Conservation (phyloP, 2,888 invertebrate genomes). For the Pachycephus smyrnensis region DNA sequence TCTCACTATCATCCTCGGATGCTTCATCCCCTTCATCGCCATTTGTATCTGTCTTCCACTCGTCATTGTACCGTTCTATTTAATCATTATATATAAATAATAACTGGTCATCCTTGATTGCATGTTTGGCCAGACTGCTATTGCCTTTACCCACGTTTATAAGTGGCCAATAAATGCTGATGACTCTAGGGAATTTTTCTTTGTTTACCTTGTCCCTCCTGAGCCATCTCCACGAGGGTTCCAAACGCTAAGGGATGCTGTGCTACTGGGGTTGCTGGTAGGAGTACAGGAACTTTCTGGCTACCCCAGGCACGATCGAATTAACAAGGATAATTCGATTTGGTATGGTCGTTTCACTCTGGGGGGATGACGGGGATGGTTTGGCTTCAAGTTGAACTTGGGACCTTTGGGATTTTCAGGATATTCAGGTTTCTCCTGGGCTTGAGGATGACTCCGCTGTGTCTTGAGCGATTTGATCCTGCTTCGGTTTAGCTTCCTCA, state of each 20-base stretch:
- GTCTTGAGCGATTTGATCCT: not conserved
- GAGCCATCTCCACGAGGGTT: not conserved
- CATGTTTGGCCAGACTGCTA: not conserved
- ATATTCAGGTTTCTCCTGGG: not conserved
- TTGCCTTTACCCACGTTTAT: not conserved
- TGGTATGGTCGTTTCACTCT: not conserved
- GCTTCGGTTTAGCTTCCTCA: not conserved
- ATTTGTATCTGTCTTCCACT: not conserved
- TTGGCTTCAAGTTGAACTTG: not conserved
- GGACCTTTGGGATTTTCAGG: not conserved
- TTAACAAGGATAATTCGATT: slow-evolving; percentile 13
- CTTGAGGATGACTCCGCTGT: not conserved
- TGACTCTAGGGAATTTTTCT: not conserved
- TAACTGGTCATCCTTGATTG: not conserved
- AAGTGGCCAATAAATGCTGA: not conserved
- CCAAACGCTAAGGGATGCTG: not conserved
- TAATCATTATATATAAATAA: not conserved
- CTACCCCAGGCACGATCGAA: slow-evolving; percentile 7
- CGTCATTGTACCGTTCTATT: not conserved
- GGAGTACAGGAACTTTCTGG: not conserved
- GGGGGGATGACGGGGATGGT: not conserved
- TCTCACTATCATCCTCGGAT: not conserved
- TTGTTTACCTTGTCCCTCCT: not conserved
- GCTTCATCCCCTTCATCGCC: not conserved
- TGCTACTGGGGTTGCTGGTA: not conserved